A percentile compares a stretch with the other conserved stretches of the same genome.
Evolutionary conservation across 2,888 invertebrate genomes (phyloP).

Genomic region (Vanessa cardui): DNA sequence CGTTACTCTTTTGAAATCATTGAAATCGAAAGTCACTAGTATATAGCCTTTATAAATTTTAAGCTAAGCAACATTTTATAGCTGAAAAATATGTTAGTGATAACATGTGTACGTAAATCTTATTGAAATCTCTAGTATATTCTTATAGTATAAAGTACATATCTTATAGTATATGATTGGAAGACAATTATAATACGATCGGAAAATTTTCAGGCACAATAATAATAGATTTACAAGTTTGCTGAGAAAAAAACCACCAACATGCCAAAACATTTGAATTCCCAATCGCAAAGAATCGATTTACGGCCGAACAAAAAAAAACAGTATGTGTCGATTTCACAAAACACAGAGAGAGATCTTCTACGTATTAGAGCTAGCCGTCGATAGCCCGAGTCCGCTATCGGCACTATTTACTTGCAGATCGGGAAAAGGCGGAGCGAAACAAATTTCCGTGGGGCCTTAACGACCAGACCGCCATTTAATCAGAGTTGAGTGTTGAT

Average conservation of each 20-base stretch:
- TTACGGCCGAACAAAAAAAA: background rate
- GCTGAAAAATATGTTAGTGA: too few species aligned
- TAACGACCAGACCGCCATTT: constrained; percentile 69
- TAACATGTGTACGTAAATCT: too few species aligned
- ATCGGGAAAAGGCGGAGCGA: constrained; percentile 59
- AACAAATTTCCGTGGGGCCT: constrained; percentile 60
- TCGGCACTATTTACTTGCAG: constrained; percentile 53
- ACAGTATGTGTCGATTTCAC: background rate
- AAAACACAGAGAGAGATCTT: constrained; percentile 2
- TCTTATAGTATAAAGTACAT: too few species aligned
- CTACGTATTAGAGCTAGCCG: background rate
- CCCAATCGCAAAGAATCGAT: constrained; percentile 1
- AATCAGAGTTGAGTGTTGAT: constrained; percentile 74
- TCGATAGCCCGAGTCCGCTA: constrained; percentile 22
- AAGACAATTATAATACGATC: too few species aligned
- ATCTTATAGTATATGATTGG: too few species aligned
- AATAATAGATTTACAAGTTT: too few species aligned
- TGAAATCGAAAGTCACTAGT: too few species aligned
- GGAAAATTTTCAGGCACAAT: too few species aligned
- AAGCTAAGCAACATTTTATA: too few species aligned
- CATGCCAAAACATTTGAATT: background rate
- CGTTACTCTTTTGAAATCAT: too few species aligned
- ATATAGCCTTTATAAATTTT: too few species aligned
- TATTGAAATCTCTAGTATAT: too few species aligned
- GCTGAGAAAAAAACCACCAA: background rate